Base-by-base conservation (phyloP, 2,888 invertebrate species). In the Apamea epomidion region DNA sequence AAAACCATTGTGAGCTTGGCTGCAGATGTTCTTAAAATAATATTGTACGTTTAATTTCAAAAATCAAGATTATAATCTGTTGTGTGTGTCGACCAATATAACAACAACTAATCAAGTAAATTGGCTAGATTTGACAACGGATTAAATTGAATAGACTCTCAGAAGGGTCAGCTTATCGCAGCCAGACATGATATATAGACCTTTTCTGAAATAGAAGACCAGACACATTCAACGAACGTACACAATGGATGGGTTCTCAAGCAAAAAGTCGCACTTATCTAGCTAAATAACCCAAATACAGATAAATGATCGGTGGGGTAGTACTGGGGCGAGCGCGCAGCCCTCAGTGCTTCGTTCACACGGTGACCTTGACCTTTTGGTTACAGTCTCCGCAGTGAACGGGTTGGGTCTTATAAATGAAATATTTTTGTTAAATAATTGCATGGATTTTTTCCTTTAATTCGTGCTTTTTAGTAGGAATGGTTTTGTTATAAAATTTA, bases 301-400 rank as follows among this genome's bases (percentile, higher is more conserved):
- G 76, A 82, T 76, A 87, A 82, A 85, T 82, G 78, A 87, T 78
- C 68, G 8, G 78, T 72, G 65, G 29, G 42, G 1, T 37, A 85
- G 68, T 69, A 62, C 68, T 80, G 21, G 51, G 21, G 72, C 70
- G 70, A 78, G 69, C 74, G 74, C 76, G 16, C 64, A 78, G 71
- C 69, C 70, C 62, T 79, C 29, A 60, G 77, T 58, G 45, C 37
- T 79, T 85, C 78, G 71, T 76, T 80, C 65, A 7, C 14, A 12
- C 10, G 6, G 54, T 82, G 78, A 79, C 83, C 78, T 83, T 78
- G 82, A 87, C 82, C 86, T 82, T 73, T 21, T 3, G 21, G 12
- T 48, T 54, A 14, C 42, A 54, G n/a, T 58, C 74, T 54, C 54
- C 64, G 72, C 67, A 74, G 51, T 42, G 32, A 58, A 70, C 29